Evolutionary conservation across 2,888 invertebrate species (phyloP), one percentile per base, ranked within the genome.

Genomic region (Protula sp.): DNA sequence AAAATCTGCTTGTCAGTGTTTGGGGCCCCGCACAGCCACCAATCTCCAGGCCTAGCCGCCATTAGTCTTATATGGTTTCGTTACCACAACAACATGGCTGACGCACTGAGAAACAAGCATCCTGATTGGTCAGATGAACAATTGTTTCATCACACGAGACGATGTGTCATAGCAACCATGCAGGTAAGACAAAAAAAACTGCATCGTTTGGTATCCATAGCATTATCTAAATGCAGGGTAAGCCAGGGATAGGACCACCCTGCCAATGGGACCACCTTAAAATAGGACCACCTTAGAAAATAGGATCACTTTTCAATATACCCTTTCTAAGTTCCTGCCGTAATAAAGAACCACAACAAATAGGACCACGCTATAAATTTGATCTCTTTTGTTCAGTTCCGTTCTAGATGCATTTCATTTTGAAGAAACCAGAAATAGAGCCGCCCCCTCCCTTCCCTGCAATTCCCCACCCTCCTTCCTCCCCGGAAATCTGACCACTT

Each of bases 121-220:
- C 90, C 92, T 0, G 87, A 87, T 61, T 94, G 94, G 93, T 87
- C 88, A 19, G 95, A 97, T 74, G 95, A 98, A 78, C 92, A 94
- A 70, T 85, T 97, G 31, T 99, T 97, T 80, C 94, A 95, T 79
- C 86, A 89, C 60, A 88, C 97, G 0, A 84, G 98, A 50, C 85
- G 94, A 67, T 88, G 90, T 72, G 94, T 98, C 57, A 88, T 95
- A 59, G 97, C 95, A 38, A 90, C 90, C 55, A 84, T 98, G 66
- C 95, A 93, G 66, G 67, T 67, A 38, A 14, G 19, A 59, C 9
- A 29, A 50, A n/a, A n/a, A n/a, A n/a, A n/a, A n/a, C n/a, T n/a
- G n/a, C n/a, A n/a, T n/a, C n/a, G n/a, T 9, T 38, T 38, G 19
- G 9, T 19, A 38, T 9, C 45, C 9, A 38, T 14, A 14, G 19